A percentile compares a stretch with the other conserved stretches of the same genome.
phyloP scores from a whole-genome alignment of 2,113 vertebrate genomes.

The Enhydra lutris region DNA sequence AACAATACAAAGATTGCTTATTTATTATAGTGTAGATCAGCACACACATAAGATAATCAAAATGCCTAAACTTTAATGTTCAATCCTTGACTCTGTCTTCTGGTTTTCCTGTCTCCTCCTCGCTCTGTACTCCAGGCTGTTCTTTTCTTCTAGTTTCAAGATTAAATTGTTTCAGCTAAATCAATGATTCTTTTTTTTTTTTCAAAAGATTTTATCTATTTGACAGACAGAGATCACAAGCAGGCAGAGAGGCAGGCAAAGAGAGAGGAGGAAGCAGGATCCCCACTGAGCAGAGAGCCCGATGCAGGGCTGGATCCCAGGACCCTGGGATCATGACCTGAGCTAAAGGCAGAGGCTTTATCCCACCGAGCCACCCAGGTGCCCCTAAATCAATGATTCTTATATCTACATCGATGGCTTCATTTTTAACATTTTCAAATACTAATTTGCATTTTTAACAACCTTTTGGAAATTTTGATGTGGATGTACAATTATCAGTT shows the following conservation, averaged over 20 bases:
- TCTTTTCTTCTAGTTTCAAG: not conserved
- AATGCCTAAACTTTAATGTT: not conserved
- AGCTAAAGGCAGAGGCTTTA: no score
- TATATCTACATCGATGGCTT: not conserved
- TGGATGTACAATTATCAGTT: not conserved
- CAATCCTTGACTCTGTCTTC: rapidly evolving
- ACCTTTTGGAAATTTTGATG: not conserved
- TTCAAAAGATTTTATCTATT: no score
- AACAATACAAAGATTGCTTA: not conserved
- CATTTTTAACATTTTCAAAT: not conserved
- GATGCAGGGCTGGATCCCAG: no score
- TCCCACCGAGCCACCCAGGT: no score
- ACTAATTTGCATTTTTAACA: not conserved
- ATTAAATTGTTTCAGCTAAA: not conserved
- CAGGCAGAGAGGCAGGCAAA: no score
- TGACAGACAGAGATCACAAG: no score
- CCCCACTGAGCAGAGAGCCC: no score
- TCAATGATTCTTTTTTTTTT: not conserved
- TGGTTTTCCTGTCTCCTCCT: not conserved
- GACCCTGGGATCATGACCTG: no score
- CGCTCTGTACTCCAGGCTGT: not conserved
- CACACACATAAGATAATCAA: not conserved
- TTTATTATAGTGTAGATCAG: not conserved
- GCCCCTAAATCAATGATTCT: not conserved
- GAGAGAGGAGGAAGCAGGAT: no score